Evolutionary conservation across 2,797 vertebrate species (phyloP).

Genomic region (Phrynocephalus vlangalii): DNA sequence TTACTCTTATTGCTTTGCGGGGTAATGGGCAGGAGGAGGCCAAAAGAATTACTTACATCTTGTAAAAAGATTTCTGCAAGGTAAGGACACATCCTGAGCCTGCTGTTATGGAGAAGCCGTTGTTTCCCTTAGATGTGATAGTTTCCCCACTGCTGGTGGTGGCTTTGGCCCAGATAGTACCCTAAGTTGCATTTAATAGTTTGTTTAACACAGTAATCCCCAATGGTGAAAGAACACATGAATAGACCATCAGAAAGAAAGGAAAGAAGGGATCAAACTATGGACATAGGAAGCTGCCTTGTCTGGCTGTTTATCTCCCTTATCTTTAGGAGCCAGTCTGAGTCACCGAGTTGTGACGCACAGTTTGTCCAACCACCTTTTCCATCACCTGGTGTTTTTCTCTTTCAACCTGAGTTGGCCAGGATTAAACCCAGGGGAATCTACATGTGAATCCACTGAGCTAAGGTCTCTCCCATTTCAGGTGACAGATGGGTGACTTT

Average conservation of each 20-base stretch:
- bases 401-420: background rate
- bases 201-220: background rate
- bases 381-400: too few species aligned
- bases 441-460: background rate
- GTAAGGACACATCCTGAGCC: background rate
- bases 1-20: constrained; percentile 12
- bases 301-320: background rate
- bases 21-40: constrained; percentile 4
- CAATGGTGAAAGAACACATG: background rate
- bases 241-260: background rate
- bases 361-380: background rate
- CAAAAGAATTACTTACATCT: constrained; percentile 1
- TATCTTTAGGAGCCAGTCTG: background rate
- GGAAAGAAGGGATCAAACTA: background rate
- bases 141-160: background rate
- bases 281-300: background rate
- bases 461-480: background rate
- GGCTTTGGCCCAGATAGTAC: background rate
- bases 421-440: background rate
- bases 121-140: background rate
- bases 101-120: background rate
- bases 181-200: background rate
- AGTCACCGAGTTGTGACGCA: too few species aligned
- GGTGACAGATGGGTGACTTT: too few species aligned
- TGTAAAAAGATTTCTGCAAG: constrained; percentile 10